Evolutionary conservation across 2,888 invertebrate genomes (phyloP).

Genomic region (Lepidochrysops patricia): DNA sequence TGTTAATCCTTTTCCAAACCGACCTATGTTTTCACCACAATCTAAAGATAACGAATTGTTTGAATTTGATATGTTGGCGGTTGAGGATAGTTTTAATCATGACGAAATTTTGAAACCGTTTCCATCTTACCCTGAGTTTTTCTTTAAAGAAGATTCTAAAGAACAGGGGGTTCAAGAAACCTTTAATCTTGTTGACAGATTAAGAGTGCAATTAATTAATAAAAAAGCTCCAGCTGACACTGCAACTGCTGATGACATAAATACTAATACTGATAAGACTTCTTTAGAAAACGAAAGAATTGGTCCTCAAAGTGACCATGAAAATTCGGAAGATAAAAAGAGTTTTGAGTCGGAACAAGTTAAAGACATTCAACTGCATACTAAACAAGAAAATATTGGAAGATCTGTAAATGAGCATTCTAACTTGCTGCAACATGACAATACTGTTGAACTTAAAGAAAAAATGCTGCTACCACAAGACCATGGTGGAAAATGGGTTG

Average conservation of each 20-base stretch:
- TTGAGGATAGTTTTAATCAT: conserved; percentile 79
- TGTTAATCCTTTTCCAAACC: conserved; percentile 61
- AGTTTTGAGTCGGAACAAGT: conserved; percentile 29
- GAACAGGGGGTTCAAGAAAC: conserved; percentile 88
- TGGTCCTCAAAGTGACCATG: conserved; percentile 35
- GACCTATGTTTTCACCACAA: conserved; percentile 83
- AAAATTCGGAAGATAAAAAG: conserved; percentile 31
- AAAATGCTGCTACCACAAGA: conserved; percentile 32
- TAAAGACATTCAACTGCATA: conserved; percentile 25
- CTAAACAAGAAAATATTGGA: conserved; percentile 31
- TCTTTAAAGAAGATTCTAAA: conserved; percentile 85
- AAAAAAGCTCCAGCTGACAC: conserved; percentile 76
- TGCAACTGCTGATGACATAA: conserved; percentile 50
- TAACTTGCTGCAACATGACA: conserved; percentile 28
- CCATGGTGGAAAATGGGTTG: conserved; percentile 44
- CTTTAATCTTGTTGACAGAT: conserved; percentile 86
- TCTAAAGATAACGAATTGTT: conserved; percentile 77
- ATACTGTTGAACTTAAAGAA: conserved; percentile 32
- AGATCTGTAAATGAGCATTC: conserved; percentile 34
- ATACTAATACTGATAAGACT: conserved; percentile 38
- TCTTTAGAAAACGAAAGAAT: conserved; percentile 33
- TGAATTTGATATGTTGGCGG: conserved; percentile 77
- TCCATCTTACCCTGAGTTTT: conserved; percentile 77
- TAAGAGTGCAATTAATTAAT: conserved; percentile 80
- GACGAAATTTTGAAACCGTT: conserved; percentile 80